A percentile compares a stretch with the other conserved stretches of the same genome.
Conservation (phyloP, 2,113 vertebrate genomes). For the Hemibagrus wyckioides region DNA sequence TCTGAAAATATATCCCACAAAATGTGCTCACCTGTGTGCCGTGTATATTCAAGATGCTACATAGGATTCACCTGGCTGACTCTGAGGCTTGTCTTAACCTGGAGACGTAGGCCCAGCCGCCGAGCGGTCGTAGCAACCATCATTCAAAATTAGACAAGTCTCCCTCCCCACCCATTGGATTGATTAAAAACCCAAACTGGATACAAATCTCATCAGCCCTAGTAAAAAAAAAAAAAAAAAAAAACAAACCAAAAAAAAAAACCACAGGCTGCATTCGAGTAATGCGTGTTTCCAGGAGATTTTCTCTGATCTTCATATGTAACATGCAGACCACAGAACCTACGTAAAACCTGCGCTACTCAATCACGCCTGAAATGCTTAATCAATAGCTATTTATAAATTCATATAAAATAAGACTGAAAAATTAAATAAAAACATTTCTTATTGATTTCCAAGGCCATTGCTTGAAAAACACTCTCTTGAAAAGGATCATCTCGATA, state of each 20-base stretch:
- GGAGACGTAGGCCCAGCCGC: constrained; percentile 11
- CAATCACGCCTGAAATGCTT: constrained; percentile 25
- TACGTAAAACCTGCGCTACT: constrained; percentile 16
- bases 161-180: constrained; percentile 27
- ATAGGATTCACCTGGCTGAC: constrained; percentile 22
- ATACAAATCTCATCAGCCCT: constrained; percentile 52
- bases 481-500: constrained; percentile 42
- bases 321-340: not conserved
- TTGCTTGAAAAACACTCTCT: constrained; percentile 55
- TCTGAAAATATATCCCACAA: constrained; percentile 41
- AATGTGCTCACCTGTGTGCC: constrained; percentile 34
- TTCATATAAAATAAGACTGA: constrained; percentile 72
- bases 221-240: constrained; percentile 44
- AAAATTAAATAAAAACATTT: constrained; percentile 71
- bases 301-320: constrained; percentile 15
- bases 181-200: constrained; percentile 44
- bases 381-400: constrained; percentile 71
- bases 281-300: not conserved
- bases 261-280: constrained; percentile 1
- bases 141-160: constrained; percentile 29
- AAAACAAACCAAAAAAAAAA: not conserved
- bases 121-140: constrained; percentile 24
- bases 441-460: constrained; percentile 62
- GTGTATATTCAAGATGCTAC: constrained; percentile 49
- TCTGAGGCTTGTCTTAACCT: not conserved